A percentile compares a stretch with the other conserved stretches of the same genome.
Conservation (phyloP, 2,888 invertebrate species). For the Diaphora mendica region DNA sequence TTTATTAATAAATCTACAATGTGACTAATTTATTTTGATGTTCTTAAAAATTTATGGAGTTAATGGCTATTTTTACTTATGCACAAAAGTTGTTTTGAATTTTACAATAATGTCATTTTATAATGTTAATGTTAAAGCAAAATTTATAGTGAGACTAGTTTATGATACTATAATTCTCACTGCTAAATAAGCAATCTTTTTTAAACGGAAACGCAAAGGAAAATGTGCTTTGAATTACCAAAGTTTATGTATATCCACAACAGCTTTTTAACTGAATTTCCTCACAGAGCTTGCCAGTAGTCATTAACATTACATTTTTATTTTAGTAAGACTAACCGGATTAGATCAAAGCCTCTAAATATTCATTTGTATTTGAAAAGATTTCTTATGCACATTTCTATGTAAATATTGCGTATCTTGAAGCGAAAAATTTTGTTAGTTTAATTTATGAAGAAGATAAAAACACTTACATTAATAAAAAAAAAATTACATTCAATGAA, state of each 20-base stretch:
- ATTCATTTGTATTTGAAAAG: no score
- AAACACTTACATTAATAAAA: no score
- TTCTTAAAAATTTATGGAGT: not conserved
- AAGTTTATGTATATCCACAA: not conserved
- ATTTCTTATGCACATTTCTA: no score
- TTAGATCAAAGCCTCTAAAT: no score
- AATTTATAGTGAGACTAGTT: not conserved
- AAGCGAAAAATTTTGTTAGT: no score
- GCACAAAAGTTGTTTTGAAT: not conserved
- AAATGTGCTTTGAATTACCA: not conserved
- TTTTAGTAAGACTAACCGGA: no score
- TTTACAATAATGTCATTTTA: not conserved
- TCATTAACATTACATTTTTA: not conserved
- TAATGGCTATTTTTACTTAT: not conserved
- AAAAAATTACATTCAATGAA: no score
- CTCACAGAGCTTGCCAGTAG: not conserved
- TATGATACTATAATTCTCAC: not conserved
- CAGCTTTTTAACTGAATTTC: not conserved
- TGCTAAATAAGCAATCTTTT: not conserved
- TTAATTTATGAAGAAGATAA: no score
- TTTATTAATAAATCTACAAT: not conserved
- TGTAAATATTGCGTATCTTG: no score
- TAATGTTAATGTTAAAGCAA: not conserved
- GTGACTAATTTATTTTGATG: not conserved
- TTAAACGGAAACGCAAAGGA: not conserved